Base-by-base conservation (phyloP, 1,140 invertebrate genomes). In the Aporrectodea caliginosa region DNA sequence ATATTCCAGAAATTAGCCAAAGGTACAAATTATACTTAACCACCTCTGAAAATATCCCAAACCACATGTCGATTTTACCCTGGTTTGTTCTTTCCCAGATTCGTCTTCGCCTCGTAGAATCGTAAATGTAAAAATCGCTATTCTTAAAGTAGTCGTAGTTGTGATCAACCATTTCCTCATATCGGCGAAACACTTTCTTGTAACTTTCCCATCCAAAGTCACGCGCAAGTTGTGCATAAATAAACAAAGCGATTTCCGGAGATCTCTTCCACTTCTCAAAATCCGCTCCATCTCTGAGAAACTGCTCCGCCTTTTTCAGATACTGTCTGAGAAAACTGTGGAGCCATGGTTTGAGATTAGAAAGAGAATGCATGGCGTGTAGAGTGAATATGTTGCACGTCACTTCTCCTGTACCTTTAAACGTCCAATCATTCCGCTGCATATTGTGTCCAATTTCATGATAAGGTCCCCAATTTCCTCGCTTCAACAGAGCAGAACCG, bases 371-470 rank as follows among this genome's bases (percentile, higher is more conserved):
- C 81, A 83, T 84, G 22, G 83, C 84, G 43, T 83, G 79, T 16
- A 84, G 34, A 27, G 84, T 83, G 78, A 84, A 84, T 43, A 84
- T 82, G 69, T 84, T 84, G 31, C 75, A 74, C 16, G 84, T 84
- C 0, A 84, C 84, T 72, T 84, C 84, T 12, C 12, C 43, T 0
- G 81, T 82, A 6, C 82, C 84, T 1, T 75, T 43, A 78, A 82
- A 84, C 1, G 83, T 84, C 82, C 82, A 84, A 2, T 75, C 34
- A 14, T 29, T 14, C 32, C 78, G 43, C 78, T 84, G 83, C 34
- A 84, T 81, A 72, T 84, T 84, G 74, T 83, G 83, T 22, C 83
- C 84, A 0, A 84, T 32, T 80, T 84, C 83, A 35, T 84, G 83
- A 74, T 81, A 84, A 31, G 83, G 1, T 1, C 83, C 83, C 84